Conservation (phyloP, 2,888 invertebrate genomes). For the Cremastobaeus sp. region DNA sequence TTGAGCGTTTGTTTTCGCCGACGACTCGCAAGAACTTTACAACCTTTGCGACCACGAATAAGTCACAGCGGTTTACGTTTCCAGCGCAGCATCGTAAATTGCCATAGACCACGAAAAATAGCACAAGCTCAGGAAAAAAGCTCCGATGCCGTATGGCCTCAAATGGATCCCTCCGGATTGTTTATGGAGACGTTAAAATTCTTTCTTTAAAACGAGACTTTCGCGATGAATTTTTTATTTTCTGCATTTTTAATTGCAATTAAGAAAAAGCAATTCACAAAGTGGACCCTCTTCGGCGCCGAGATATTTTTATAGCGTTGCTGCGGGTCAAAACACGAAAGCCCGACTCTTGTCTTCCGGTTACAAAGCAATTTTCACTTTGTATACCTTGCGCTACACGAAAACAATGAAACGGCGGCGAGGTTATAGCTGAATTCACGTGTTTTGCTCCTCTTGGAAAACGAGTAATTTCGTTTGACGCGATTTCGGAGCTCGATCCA, state of each 20-base stretch:
- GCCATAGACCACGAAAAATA: slow-evolving; percentile 54
- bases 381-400: slow-evolving; percentile 26
- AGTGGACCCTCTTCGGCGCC: slow-evolving; percentile 1
- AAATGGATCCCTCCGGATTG: slow-evolving; percentile 21
- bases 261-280: slow-evolving; percentile 21
- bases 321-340: slow-evolving; percentile 34
- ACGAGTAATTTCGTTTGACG: too few relatives aligned
- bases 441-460: too few relatives aligned
- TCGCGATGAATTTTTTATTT: not conserved
- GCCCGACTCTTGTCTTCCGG: slow-evolving; percentile 14
- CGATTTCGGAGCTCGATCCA: too few relatives aligned
- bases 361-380: slow-evolving; percentile 48
- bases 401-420: slow-evolving; percentile 30
- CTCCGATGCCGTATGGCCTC: slow-evolving; percentile 33
- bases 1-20: slow-evolving; percentile 31
- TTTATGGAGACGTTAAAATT: slow-evolving; percentile 12
- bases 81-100: slow-evolving; percentile 52
- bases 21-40: slow-evolving; percentile 40
- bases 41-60: slow-evolving; percentile 48
- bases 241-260: slow-evolving; percentile 23
- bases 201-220: not conserved
- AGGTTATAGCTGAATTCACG: slow-evolving; percentile 5
- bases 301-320: slow-evolving; percentile 36
- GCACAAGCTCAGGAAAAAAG: slow-evolving; percentile 31
- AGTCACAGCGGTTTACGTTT: slow-evolving; percentile 47